A percentile compares a stretch with the other conserved stretches of the same genome.
Conservation (phyloP, 2,888 invertebrate species). For the Gisinianus flammeolus region DNA sequence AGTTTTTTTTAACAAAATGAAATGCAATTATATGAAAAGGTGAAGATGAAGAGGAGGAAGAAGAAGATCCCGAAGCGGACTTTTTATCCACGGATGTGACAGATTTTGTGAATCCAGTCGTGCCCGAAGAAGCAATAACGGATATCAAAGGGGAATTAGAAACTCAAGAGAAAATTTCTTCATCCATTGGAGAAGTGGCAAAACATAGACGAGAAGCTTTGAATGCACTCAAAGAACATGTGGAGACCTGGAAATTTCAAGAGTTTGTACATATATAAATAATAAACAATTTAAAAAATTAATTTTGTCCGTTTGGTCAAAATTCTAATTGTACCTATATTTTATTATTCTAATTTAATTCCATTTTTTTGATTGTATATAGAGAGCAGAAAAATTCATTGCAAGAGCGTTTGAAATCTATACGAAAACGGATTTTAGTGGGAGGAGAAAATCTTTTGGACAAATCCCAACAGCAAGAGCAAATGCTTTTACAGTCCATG, state of each 20-base stretch:
- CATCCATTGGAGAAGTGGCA: constrained; percentile 47
- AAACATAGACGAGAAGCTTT: constrained; percentile 46
- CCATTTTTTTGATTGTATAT: not conserved
- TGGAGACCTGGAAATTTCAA: constrained; percentile 49
- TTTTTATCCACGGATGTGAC: constrained; percentile 24
- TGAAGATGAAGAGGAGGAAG: constrained; percentile 40
- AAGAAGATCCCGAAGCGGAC: constrained; percentile 45
- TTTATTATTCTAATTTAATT: not conserved
- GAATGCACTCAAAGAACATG: constrained; percentile 49
- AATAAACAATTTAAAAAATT: not conserved
- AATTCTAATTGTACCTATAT: not conserved
- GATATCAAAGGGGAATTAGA: constrained; percentile 54
- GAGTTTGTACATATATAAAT: constrained; percentile 44
- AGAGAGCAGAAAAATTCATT: constrained; percentile 47
- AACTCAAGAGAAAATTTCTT: constrained; percentile 47
- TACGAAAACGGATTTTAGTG: constrained; percentile 90
- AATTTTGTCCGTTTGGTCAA: not conserved
- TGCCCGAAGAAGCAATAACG: constrained; percentile 31
- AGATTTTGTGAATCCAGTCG: constrained; percentile 18
- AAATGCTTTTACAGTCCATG: constrained; percentile 84
- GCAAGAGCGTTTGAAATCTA: constrained; percentile 78
- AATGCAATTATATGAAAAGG: not conserved
- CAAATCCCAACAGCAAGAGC: constrained; percentile 92
- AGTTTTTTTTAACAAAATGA: not conserved
- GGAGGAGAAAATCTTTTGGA: constrained; percentile 98